Evolutionary conservation across 37 sponge, comb jelly and placozoan genomes (phyloP), one percentile per base, ranked within the genome.

Genomic region (Tethya wilhelma): DNA sequence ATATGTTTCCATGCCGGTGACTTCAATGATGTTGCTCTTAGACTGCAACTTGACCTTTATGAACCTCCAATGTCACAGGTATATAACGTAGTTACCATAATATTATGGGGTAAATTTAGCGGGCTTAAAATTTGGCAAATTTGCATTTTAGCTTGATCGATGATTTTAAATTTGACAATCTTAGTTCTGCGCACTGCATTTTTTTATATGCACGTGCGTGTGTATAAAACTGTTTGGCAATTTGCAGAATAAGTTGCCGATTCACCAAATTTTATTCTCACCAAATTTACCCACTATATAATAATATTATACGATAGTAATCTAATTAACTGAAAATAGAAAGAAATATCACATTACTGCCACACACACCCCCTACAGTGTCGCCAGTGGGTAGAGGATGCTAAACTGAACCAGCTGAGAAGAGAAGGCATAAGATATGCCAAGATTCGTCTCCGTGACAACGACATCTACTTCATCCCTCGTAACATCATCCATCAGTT

Each of bases 381-480:
- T 79, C 85, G 83, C 22, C 94, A 93, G 78, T 98, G 98, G 98
- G 86, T 98, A 14, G 94, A 96, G 44, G 94, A 95, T 43, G 98
- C 94, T 31, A 98, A 95, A 66, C 77, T 98, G 64, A 96, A 96
- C 79, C 94, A 90, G 71, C 79, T 98, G 42, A 69, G 93, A 4
- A 63, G 94, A 14, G 87, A 87, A 3, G 91, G 94, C 9, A 64
- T 98, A 0, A 74, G 86, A 33, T 98, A 96, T 46, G 83, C 98
- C 14, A 79, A 75, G 58, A 60, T 95, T 20, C 89, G 87, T 14
- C 77, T 98, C 42, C 66, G 72, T 32, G 94, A 82, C 77, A 90
- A 96, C 56, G 98, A 95, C 67, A 88, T 95, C 67, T 98, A 98
- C 85, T 98, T 98, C 82, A 96, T 98, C 32, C 98, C 98, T 25